phyloP scores from a whole-genome alignment of 2,113 vertebrate genomes.

The Barbus barbus region DNA sequence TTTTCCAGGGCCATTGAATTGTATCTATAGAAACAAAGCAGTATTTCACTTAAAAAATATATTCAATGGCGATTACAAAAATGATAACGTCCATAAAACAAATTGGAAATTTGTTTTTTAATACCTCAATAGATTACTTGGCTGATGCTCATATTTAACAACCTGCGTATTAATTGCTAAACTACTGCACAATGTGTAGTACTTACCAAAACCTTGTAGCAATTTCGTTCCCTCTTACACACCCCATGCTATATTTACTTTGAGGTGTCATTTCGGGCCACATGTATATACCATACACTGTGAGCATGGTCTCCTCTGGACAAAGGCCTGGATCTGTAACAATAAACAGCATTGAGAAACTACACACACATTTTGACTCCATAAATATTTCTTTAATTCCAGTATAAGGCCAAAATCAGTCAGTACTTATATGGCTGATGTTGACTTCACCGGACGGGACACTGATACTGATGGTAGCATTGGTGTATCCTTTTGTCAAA shows the following conservation, averaged over 20 bases:
- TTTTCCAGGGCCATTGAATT: constrained; percentile 11
- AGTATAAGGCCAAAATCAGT: background rate
- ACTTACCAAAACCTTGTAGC: constrained; percentile 71
- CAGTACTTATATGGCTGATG: constrained; percentile 61
- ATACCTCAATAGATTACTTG: background rate
- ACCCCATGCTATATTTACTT: constrained; percentile 54
- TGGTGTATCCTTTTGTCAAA: constrained; percentile 55
- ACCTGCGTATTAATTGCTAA: background rate
- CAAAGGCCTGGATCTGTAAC: constrained; percentile 67
- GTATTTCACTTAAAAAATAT: background rate
- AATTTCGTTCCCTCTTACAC: constrained; percentile 49
- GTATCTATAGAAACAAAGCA: constrained; percentile 53
- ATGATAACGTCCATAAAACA: background rate
- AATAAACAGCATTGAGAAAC: background rate
- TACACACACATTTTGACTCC: background rate
- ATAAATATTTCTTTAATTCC: too few species aligned
- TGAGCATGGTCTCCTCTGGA: constrained; percentile 56
- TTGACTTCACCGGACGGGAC: constrained; percentile 41
- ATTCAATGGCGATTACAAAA: background rate
- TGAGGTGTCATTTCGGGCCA: constrained; percentile 67
- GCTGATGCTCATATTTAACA: background rate
- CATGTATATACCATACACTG: constrained; percentile 66
- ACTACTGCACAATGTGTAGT: background rate
- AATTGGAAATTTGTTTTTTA: background rate
- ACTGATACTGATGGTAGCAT: constrained; percentile 53